These are phyloP conservation scores for Ateles fusciceps DNA, from an alignment of 2,797 vertebrate genomes.

Conservation along the genomic window DNA sequence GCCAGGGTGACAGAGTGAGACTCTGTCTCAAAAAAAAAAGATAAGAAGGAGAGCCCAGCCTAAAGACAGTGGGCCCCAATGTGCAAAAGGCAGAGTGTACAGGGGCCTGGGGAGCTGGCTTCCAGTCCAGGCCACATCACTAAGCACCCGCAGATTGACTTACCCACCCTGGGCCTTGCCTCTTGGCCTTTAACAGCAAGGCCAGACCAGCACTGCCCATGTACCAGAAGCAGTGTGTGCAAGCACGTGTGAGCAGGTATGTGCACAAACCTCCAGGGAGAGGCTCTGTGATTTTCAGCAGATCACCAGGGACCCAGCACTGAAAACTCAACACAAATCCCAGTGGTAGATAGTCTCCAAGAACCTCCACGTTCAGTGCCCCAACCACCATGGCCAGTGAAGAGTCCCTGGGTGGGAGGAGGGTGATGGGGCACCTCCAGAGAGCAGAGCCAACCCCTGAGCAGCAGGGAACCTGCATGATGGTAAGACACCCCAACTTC, in stretches of 20 bases:
- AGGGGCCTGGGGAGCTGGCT: background rate
- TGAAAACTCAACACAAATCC: background rate
- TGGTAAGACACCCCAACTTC: fast-evolving
- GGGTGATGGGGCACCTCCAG: background rate
- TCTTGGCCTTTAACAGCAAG: background rate
- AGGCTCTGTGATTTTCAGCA: background rate
- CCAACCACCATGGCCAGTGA: background rate
- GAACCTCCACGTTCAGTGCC: background rate
- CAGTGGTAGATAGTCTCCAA: no score
- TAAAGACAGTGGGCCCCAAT: background rate
- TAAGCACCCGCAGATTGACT: no score
- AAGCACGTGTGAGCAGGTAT: fast-evolving
- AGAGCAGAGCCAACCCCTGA: background rate
- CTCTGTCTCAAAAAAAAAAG: no score
- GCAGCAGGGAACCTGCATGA: background rate
- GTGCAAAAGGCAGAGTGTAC: background rate
- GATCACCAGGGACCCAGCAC: background rate
- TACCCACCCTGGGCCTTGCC: background rate
- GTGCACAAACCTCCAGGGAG: background rate
- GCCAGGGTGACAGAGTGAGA: no score
- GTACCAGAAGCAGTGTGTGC: background rate
- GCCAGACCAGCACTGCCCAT: background rate
- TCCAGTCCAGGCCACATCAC: background rate
- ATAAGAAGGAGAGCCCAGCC: background rate
- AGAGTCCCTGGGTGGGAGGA: background rate